These are phyloP conservation scores for Psittacula cyanocephala DNA, from an alignment of 2,113 vertebrate species.

Conservation along the genomic window DNA sequence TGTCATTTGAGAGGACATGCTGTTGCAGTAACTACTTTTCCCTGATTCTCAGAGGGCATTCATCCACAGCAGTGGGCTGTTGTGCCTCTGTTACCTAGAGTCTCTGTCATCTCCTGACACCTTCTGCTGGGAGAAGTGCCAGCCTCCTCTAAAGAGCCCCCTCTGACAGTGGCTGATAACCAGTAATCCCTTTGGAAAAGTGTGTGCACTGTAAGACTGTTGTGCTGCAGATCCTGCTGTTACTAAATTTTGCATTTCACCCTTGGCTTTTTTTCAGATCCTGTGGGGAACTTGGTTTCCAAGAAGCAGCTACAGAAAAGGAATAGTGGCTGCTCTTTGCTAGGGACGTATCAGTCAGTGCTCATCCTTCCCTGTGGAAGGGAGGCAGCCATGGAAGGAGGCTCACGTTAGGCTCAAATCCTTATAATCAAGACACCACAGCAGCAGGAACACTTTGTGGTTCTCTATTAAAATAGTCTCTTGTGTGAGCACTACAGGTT, in stretches of 20 bases:
- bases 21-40: not conserved
- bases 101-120: not conserved
- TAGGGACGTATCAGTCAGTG: not conserved
- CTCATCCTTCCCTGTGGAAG: not conserved
- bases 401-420: not conserved
- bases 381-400: not conserved
- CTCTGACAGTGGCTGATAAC: slow-evolving; percentile 13
- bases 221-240: not conserved
- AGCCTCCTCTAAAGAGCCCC: not conserved
- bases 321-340: not conserved
- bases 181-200: slow-evolving; percentile 22
- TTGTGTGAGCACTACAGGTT: not conserved
- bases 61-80: not conserved
- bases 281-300: not conserved
- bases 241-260: slow-evolving; percentile 30
- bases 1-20: not conserved
- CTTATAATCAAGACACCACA: not conserved
- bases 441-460: not conserved
- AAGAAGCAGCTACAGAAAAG: not conserved
- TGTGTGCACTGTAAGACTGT: not conserved
- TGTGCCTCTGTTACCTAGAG: not conserved
- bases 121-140: not conserved
- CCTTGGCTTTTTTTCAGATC: not conserved
- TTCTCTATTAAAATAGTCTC: not conserved
- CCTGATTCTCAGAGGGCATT: not conserved